Evolutionary conservation across 2,797 vertebrate species (phyloP), one percentile per base, ranked within the genome.

Genomic region (Platalea minor): DNA sequence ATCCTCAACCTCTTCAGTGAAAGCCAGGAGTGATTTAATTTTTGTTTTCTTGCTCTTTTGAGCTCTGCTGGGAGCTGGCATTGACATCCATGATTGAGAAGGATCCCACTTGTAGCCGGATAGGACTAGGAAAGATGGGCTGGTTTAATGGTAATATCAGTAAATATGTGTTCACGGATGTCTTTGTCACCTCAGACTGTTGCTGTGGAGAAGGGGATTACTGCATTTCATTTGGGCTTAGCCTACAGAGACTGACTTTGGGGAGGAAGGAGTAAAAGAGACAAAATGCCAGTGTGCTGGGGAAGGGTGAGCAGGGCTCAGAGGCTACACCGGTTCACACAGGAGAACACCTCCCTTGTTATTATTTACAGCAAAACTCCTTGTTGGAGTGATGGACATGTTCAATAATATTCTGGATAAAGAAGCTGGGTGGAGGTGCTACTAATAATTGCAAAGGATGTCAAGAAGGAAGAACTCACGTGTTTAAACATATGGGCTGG

Each of bases 301-400:
- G 43, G 46, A 59, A 65, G 53, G 59, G 28, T 0, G 1, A 15
- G 45, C 19, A 29, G 25, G 14, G 39, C 61, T 39, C 0, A 0
- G 43, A 17, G 37, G 25, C 60, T 39, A 18, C 0, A 1, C 33
- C 1, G 3, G 25, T 10, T 84, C 50, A 39, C n/a, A 4, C 16
- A 25, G 33, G 35, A 86, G 31, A 41, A 3, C 41, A 85, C 41
- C 18, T n/a, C 43, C 65, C 56, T 37, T 18, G 13, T 39, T 53
- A 2, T 13, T 46, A 29, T 46, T 83, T 67, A 33, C 54, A 85
- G 46, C 54, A 48, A 10, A 54, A 7, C 41, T 61, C 46, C n/a
- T 54, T 8, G 1, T 16, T 25, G 72, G 70, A 50, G 24, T 45
- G 75, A 77, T 69, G 60, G 82, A 77, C 85, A 26, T 1, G 3